Conservation (phyloP, 2,888 invertebrate genomes). For the Shargacucullia verbasci region DNA sequence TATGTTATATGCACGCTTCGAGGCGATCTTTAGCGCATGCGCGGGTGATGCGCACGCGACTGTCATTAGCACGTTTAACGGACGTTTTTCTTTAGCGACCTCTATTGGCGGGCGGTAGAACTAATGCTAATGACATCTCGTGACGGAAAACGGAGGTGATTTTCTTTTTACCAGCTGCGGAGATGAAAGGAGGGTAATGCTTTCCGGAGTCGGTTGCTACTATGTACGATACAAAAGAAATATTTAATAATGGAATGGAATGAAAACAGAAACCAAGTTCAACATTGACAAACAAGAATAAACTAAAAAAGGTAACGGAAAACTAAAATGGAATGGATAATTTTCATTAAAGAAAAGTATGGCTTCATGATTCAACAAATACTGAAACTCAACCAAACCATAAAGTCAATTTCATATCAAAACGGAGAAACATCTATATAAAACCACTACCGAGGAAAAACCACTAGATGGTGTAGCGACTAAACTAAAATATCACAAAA, state of each 20-base stretch:
- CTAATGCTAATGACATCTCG: conserved; percentile 26
- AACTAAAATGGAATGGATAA: no score
- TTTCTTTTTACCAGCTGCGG: conserved; percentile 23
- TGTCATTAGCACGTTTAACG: conserved; percentile 27
- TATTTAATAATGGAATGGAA: background rate
- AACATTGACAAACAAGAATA: no score
- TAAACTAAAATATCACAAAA: conserved; percentile 16
- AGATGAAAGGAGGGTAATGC: conserved; percentile 27
- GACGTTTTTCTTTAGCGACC: conserved; percentile 19
- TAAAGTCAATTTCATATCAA: conserved; percentile 1
- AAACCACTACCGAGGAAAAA: conserved; percentile 17
- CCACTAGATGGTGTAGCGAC: conserved; percentile 7
- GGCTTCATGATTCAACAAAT: background rate
- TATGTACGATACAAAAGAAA: background rate
- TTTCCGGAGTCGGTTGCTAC: conserved; percentile 7
- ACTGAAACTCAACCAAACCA: conserved; percentile 11
- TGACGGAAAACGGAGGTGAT: conserved; percentile 21
- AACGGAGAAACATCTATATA: conserved; percentile 1
- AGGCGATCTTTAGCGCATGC: conserved; percentile 17
- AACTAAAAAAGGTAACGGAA: no score
- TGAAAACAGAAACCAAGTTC: no score
- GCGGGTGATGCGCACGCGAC: conserved; percentile 25
- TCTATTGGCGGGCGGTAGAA: conserved; percentile 13
- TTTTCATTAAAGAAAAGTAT: background rate
- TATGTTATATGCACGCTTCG: conserved; percentile 3